Percentiles rank a stretch among this genome's conserved stretches.
Conservation (phyloP, 2,797 vertebrate genomes). For the Platyrinchus mystaceus region DNA sequence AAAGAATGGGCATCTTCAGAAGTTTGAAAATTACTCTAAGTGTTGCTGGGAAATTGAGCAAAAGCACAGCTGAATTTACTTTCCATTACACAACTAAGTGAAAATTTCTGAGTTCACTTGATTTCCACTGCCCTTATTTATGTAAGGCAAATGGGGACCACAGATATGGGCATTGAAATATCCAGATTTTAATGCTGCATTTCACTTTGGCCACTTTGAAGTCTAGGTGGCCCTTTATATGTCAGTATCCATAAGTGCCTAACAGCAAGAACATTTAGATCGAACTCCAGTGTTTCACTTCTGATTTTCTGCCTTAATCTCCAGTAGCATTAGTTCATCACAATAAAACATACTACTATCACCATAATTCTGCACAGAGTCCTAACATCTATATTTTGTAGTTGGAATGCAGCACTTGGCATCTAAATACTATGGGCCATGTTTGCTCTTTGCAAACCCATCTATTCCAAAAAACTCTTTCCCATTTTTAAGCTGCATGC, state of each 20-base stretch:
- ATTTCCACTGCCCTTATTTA: neutral
- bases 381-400: neutral
- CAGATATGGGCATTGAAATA: accelerated
- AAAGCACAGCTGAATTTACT: neutral
- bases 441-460: neutral
- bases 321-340: neutral
- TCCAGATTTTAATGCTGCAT: neutral
- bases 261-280: neutral
- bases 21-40: neutral
- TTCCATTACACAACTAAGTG: neutral
- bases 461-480: neutral
- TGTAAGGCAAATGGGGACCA: neutral
- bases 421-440: neutral
- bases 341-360: neutral
- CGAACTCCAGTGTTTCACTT: neutral
- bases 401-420: neutral
- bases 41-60: neutral
- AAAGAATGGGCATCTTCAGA: neutral
- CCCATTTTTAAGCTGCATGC: neutral
- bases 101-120: neutral
- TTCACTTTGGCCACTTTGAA: neutral
- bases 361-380: neutral
- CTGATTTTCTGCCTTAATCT: neutral
- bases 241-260: accelerated
- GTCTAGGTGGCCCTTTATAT: neutral